Percentiles rank a stretch among this genome's conserved stretches.
phyloP scores from a whole-genome alignment of 2,888 invertebrate species.

The Trissoscelio sp. region DNA sequence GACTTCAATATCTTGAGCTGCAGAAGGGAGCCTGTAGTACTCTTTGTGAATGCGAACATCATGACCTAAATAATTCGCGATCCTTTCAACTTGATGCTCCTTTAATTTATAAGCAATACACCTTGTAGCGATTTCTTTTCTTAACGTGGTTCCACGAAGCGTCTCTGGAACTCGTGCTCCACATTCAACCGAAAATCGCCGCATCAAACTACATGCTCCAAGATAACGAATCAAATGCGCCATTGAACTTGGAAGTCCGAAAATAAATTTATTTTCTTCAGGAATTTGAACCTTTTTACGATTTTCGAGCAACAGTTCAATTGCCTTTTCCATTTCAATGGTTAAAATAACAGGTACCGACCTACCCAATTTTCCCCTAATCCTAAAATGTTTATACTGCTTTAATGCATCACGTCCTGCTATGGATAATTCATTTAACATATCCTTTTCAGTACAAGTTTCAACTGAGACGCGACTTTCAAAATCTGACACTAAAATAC shows the following conservation, averaged over 20 bases:
- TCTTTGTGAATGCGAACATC: not conserved
- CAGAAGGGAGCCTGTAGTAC: not conserved
- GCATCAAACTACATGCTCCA: not conserved
- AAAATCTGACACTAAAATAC: not conserved
- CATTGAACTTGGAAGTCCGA: not conserved
- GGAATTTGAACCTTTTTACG: not conserved
- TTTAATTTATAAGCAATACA: not conserved
- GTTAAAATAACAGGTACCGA: not conserved
- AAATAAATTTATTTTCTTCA: not conserved
- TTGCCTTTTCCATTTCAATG: not conserved
- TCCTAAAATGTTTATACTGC: conserved; percentile 47
- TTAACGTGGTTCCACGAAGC: not conserved
- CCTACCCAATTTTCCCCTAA: conserved; percentile 53
- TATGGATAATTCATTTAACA: not conserved
- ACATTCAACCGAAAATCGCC: conserved; percentile 1
- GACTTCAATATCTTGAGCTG: not conserved
- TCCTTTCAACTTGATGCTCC: not conserved
- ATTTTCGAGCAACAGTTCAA: not conserved
- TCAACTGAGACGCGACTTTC: not conserved
- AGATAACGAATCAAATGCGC: not conserved
- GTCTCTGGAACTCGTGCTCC: not conserved
- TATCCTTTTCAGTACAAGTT: not conserved
- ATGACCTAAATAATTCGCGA: not conserved
- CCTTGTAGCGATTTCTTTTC: conserved; percentile 4
- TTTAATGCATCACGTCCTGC: not conserved